phyloP scores from a whole-genome alignment of 2,888 invertebrate species.

The Plemyria rubiginata region DNA sequence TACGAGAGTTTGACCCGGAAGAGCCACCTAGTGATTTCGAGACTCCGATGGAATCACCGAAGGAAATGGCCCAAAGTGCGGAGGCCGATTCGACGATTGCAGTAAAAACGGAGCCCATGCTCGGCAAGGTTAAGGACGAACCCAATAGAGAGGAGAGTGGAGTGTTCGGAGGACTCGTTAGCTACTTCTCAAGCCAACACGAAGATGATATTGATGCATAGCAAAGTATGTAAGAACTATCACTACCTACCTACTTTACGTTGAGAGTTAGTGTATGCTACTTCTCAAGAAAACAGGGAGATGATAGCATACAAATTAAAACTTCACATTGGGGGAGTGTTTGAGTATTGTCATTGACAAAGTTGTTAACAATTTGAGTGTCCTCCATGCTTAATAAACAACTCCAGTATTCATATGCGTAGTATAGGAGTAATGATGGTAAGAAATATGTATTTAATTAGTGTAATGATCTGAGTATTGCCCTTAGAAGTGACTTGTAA shows the following conservation, averaged over 20 bases:
- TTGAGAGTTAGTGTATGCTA: constrained; percentile 2
- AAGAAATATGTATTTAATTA: constrained; percentile 32
- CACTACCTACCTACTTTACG: neutral
- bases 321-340: neutral
- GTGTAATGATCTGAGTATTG: constrained; percentile 30
- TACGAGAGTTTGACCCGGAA: constrained; percentile 23
- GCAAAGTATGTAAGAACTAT: constrained; percentile 14
- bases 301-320: constrained; percentile 6
- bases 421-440: constrained; percentile 26
- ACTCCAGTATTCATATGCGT: constrained; percentile 32
- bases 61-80: constrained; percentile 26
- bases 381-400: constrained; percentile 7
- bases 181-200: constrained; percentile 95
- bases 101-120: constrained; percentile 24
- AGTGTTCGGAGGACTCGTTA: constrained; percentile 95
- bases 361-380: neutral
- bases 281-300: neutral
- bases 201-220: constrained; percentile 93
- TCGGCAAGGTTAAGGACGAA: constrained; percentile 28
- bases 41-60: constrained; percentile 23
- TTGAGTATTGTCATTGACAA: constrained; percentile 8
- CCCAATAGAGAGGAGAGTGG: constrained; percentile 84
- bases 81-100: constrained; percentile 33
- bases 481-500: constrained; percentile 48
- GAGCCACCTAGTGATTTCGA: constrained; percentile 20